A percentile compares a stretch with the other conserved stretches of the same genome.
These are phyloP conservation scores for Drosophila arawakana DNA, from an alignment of 1,140 invertebrate species.

Conservation along the genomic window DNA sequence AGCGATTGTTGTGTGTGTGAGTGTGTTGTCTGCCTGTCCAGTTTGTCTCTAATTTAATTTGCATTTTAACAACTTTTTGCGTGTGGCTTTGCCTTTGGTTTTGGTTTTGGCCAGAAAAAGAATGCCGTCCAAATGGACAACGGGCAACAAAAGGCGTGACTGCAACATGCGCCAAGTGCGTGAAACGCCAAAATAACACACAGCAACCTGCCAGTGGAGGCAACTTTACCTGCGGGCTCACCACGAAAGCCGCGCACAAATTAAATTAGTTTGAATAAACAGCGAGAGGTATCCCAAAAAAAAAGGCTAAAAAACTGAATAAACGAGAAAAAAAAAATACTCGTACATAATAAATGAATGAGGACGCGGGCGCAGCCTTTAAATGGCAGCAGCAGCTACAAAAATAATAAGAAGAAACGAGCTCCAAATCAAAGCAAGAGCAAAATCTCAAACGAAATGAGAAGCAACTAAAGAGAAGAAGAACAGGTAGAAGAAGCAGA, in stretches of 20 bases:
- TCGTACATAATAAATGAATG: slow-evolving; percentile 78
- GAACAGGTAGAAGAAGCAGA: not conserved
- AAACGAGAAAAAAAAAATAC: slow-evolving; percentile 47
- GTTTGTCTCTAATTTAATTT: slow-evolving; percentile 82
- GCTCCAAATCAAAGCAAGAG: slow-evolving; percentile 51
- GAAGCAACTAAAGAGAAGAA: slow-evolving; percentile 17
- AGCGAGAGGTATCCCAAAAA: slow-evolving; percentile 66
- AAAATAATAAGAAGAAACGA: slow-evolving; percentile 44
- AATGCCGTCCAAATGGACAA: slow-evolving; percentile 39
- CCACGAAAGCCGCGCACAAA: slow-evolving; percentile 72
- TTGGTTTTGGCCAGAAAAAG: slow-evolving; percentile 47
- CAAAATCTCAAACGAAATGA: slow-evolving; percentile 15
- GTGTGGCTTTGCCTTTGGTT: slow-evolving; percentile 65
- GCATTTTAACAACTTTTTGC: slow-evolving; percentile 83
- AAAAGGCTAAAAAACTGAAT: slow-evolving; percentile 30
- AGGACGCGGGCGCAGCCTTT: slow-evolving; percentile 67
- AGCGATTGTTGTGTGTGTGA: slow-evolving; percentile 2
- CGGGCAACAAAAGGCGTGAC: slow-evolving; percentile 79
- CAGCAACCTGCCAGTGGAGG: slow-evolving; percentile 70
- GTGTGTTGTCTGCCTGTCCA: slow-evolving; percentile 48
- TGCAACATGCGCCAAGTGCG: slow-evolving; percentile 81
- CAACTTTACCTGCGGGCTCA: slow-evolving; percentile 67
- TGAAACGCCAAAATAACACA: slow-evolving; percentile 80
- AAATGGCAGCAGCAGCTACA: slow-evolving; percentile 45
- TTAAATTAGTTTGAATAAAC: slow-evolving; percentile 84